phyloP scores from a whole-genome alignment of 2,113 vertebrate genomes.

The Pygoscelis antarcticus region DNA sequence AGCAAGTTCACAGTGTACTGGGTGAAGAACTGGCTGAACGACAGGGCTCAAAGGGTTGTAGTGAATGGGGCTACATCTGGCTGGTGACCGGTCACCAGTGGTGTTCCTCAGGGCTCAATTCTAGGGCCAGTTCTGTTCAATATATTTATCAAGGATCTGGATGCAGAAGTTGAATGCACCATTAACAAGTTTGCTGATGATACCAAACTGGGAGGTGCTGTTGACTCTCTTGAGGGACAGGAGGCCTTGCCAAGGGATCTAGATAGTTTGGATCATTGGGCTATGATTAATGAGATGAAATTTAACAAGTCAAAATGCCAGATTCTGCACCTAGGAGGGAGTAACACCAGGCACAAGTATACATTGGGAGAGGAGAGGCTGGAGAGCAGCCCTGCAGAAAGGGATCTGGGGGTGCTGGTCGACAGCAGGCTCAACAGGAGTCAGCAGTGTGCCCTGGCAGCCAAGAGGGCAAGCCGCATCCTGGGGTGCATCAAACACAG shows the following conservation, averaged over 20 bases:
- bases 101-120: background rate
- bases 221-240: background rate
- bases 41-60: background rate
- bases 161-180: background rate
- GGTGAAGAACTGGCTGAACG: background rate
- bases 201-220: background rate
- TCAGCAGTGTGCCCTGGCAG: background rate
- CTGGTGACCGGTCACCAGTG: rapidly evolving
- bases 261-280: background rate
- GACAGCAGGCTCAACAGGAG: background rate
- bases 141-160: background rate
- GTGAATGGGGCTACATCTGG: background rate
- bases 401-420: background rate
- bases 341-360: background rate
- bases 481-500: background rate
- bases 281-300: background rate
- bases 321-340: background rate
- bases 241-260: background rate
- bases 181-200: background rate
- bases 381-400: background rate
- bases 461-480: too few species aligned
- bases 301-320: background rate
- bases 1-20: rapidly evolving
- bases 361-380: background rate
- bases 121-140: background rate